These are phyloP conservation scores for Melinaea marsaeus DNA, from an alignment of 2,888 invertebrate species.

Conservation along the genomic window DNA sequence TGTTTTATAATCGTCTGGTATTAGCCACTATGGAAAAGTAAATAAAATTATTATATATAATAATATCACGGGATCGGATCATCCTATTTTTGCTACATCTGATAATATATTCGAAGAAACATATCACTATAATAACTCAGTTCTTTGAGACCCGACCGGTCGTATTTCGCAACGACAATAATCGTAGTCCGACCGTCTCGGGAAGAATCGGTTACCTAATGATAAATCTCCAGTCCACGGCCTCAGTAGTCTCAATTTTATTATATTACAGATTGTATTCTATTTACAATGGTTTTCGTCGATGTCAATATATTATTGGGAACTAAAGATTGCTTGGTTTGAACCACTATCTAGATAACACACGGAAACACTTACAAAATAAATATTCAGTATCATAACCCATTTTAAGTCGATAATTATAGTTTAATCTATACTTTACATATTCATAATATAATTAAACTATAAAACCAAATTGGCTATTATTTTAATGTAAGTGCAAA, in stretches of 20 bases:
- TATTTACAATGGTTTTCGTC: constrained; percentile 12
- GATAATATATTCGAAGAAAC: constrained; percentile 29
- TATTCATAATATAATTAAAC: too few species aligned
- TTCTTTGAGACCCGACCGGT: constrained; percentile 27
- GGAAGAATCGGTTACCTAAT: constrained; percentile 30
- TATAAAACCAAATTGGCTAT: too few species aligned
- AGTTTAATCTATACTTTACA: too few species aligned
- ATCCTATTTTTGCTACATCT: constrained; percentile 24
- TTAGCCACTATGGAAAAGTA: too few species aligned
- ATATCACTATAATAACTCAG: constrained; percentile 31
- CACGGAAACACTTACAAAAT: too few species aligned
- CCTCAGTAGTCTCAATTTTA: neutral
- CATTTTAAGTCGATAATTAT: too few species aligned
- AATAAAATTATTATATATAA: neutral
- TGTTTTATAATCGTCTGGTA: too few species aligned
- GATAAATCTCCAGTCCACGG: constrained; percentile 28
- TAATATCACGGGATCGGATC: constrained; percentile 16
- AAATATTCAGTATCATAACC: too few species aligned
- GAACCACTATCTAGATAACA: too few species aligned
- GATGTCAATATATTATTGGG: too few species aligned
- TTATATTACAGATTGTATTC: constrained; percentile 9
- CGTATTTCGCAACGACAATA: constrained; percentile 28
- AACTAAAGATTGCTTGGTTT: too few species aligned
- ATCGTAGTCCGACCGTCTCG: constrained; percentile 15
- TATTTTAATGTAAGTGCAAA: constrained; percentile 39